Percentiles rank a stretch among this genome's conserved stretches.
Conservation (phyloP, 35 echinoderm and acorn worm species). For the Antedon bifida region DNA sequence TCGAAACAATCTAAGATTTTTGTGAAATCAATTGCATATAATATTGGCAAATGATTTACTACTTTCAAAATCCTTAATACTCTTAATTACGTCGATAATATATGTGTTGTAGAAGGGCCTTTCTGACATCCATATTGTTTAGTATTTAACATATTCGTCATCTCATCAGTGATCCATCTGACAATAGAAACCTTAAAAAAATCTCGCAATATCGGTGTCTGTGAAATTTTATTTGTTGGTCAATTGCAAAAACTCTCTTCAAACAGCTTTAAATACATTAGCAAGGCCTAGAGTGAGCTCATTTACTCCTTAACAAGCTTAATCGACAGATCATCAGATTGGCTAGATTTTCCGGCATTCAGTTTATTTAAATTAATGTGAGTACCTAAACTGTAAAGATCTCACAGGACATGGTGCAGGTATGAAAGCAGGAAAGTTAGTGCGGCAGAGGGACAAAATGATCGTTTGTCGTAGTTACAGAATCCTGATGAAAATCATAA, state of each 20-base stretch:
- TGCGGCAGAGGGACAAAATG: not conserved
- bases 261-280: not conserved
- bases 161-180: not conserved
- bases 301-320: not conserved
- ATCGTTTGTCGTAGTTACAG: not conserved
- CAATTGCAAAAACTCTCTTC: not conserved
- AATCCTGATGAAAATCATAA: not conserved
- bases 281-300: not conserved
- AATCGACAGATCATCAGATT: slow-evolving; percentile 14
- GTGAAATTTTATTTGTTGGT: not conserved
- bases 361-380: not conserved
- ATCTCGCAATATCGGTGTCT: not conserved
- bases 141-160: not conserved
- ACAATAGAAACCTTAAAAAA: not conserved
- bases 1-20: not conserved
- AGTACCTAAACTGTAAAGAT: slow-evolving; percentile 12
- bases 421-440: not conserved
- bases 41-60: not conserved
- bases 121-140: not conserved
- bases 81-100: not conserved
- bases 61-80: not conserved
- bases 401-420: slow-evolving; percentile 6
- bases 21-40: not conserved
- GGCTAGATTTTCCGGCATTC: slow-evolving; percentile 15
- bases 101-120: not conserved